Conservation (phyloP, 2,797 vertebrate species). For the Crax fasciolata region DNA sequence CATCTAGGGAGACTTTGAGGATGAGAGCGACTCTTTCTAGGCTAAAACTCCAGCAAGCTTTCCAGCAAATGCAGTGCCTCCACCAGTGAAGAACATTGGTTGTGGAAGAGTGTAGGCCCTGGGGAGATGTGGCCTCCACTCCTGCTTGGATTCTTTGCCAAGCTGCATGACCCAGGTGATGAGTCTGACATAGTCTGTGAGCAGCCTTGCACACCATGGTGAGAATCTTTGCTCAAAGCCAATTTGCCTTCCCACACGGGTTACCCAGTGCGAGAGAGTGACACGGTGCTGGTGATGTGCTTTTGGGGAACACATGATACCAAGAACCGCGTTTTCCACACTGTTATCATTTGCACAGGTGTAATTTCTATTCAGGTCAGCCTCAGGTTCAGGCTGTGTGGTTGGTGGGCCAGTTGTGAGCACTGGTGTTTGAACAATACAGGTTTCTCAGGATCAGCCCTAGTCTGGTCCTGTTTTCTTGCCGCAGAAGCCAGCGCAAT, state of each 20-base stretch:
- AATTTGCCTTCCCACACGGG: background rate
- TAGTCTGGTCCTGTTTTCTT: background rate
- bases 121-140: background rate
- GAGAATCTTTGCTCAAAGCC: background rate
- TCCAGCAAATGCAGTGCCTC: background rate
- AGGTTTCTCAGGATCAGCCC: background rate
- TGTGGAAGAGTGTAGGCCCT: background rate
- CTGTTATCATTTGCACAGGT: background rate
- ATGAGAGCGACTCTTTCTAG: background rate
- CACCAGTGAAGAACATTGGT: background rate
- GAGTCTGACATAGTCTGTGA: accelerated
- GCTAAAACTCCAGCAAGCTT: background rate
- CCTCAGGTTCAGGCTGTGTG: background rate
- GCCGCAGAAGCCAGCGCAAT: background rate
- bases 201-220: background rate
- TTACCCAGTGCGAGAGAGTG: background rate
- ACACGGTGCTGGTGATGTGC: background rate
- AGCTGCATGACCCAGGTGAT: background rate
- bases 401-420: background rate
- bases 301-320: background rate
- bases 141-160: background rate
- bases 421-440: background rate
- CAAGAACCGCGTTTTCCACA: accelerated
- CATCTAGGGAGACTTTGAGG: background rate
- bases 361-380: background rate